A percentile compares a stretch with the other conserved stretches of the same genome.
Evolutionary conservation across 2,888 invertebrate species (phyloP).

Genomic region (Drosophila prolongata): DNA sequence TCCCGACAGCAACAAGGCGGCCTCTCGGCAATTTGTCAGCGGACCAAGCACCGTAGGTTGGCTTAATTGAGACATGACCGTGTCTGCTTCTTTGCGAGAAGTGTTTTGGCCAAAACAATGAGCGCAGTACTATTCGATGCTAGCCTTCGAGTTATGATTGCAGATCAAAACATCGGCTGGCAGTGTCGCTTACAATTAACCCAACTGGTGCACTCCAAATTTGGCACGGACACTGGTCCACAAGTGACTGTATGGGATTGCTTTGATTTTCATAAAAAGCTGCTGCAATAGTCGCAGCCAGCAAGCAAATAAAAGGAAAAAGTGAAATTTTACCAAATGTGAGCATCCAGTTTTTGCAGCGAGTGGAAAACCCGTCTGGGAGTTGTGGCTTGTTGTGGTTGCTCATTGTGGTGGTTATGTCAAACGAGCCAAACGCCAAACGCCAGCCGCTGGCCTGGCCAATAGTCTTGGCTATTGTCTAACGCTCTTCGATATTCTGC

Average conservation of each 20-base stretch:
- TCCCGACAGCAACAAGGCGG: constrained; percentile 8
- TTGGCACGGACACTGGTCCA: constrained; percentile 46
- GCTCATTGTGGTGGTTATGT: constrained; percentile 39
- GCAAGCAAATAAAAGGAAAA: constrained; percentile 73
- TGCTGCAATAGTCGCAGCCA: constrained; percentile 16
- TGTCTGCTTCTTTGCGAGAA: constrained; percentile 40
- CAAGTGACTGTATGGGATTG: constrained; percentile 46
- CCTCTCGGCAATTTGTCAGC: constrained; percentile 44
- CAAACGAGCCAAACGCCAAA: constrained; percentile 49
- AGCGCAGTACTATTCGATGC: constrained; percentile 14
- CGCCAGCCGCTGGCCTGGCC: constrained; percentile 20
- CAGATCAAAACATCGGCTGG: constrained; percentile 17
- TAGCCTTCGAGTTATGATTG: constrained; percentile 34
- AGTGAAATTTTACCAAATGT: constrained; percentile 67
- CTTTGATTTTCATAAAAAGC: constrained; percentile 55
- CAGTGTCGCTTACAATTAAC: constrained; percentile 51
- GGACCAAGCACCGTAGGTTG: constrained; percentile 35
- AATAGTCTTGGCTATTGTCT: constrained; percentile 29
- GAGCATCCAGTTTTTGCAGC: constrained; percentile 47
- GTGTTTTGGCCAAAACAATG: constrained; percentile 40
- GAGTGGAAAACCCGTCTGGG: constrained; percentile 43
- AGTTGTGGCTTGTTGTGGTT: constrained; percentile 35
- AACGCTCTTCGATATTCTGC: constrained; percentile 36
- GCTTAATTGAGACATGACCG: constrained; percentile 50
- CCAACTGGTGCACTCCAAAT: constrained; percentile 59